These are phyloP conservation scores for Periophthalmus magnuspinnatus DNA, from an alignment of 2,797 vertebrate species.

Conservation along the genomic window DNA sequence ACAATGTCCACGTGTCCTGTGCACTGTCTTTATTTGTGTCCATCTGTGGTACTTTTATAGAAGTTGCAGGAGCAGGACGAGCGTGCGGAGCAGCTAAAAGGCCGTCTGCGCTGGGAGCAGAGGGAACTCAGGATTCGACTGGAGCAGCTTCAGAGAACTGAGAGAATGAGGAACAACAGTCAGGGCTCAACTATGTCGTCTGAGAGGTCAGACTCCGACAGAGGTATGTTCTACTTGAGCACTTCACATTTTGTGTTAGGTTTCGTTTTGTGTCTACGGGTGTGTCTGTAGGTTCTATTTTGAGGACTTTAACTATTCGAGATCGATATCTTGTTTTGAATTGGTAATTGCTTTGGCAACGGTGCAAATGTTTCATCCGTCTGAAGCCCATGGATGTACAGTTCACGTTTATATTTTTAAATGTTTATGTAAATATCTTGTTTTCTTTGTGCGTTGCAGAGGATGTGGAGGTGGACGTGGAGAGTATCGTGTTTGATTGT, in stretches of 20 bases:
- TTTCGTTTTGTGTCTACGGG: no score
- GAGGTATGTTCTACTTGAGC: constrained; percentile 72
- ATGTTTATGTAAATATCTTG: neutral
- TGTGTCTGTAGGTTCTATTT: no score
- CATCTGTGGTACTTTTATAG: constrained; percentile 62
- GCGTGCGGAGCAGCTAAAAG: constrained; percentile 81
- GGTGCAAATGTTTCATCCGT: no score
- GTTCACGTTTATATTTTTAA: no score
- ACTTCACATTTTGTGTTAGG: no score
- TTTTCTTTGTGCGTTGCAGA: constrained; percentile 72
- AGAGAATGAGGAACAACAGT: constrained; percentile 86
- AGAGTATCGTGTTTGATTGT: constrained; percentile 81
- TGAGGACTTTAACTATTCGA: no score
- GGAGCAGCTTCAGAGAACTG: constrained; percentile 81
- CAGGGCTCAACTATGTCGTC: constrained; percentile 89
- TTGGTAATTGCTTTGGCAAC: no score
- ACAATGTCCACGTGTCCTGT: no score
- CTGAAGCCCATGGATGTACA: no score
- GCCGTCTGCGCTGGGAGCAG: constrained; percentile 84
- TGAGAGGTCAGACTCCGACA: constrained; percentile 88
- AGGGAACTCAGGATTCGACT: constrained; percentile 80
- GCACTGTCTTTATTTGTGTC: neutral
- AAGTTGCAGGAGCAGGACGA: constrained; percentile 91
- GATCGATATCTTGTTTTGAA: no score
- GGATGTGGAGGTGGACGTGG: constrained; percentile 90